Percentiles rank a stretch among this genome's conserved stretches.
phyloP scores from a whole-genome alignment of 2,113 vertebrate genomes.

The Himantopus leucocephalus region DNA sequence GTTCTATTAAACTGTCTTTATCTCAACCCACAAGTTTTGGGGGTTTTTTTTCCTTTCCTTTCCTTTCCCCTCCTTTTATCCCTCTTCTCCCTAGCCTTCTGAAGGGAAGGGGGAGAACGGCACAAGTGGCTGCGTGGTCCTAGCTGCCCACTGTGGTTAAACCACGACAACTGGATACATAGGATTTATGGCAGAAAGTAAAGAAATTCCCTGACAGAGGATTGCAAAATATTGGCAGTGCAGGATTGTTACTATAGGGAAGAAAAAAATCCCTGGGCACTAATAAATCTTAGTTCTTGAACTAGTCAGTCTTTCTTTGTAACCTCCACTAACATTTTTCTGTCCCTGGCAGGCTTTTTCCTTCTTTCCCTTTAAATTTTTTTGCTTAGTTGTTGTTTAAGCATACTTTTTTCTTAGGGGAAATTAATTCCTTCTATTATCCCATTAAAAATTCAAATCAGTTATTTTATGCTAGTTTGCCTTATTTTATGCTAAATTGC shows the following conservation, averaged over 20 bases:
- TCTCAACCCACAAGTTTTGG: neutral
- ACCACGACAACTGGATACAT: neutral
- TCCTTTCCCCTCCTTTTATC: neutral
- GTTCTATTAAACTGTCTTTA: neutral
- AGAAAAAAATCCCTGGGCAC: neutral
- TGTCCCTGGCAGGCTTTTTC: neutral
- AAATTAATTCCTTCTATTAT: neutral
- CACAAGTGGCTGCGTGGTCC: neutral
- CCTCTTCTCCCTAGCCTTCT: neutral
- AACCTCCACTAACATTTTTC: neutral
- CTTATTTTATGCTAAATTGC: slow-evolving; percentile 43
- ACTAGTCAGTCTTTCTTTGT: neutral
- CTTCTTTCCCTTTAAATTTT: neutral
- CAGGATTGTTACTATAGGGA: neutral
- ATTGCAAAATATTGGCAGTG: neutral
- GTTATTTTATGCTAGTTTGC: slow-evolving; percentile 29
- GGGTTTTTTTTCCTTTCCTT: neutral
- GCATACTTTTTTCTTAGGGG: neutral
- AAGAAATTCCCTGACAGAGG: neutral
- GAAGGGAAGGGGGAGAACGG: neutral
- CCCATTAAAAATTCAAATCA: neutral
- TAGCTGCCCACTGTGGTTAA: neutral
- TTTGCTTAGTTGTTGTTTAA: neutral
- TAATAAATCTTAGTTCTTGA: neutral
- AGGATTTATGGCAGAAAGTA: neutral